Evolutionary conservation across 2,113 vertebrate species (phyloP).

Genomic region (Penelope pileata): DNA sequence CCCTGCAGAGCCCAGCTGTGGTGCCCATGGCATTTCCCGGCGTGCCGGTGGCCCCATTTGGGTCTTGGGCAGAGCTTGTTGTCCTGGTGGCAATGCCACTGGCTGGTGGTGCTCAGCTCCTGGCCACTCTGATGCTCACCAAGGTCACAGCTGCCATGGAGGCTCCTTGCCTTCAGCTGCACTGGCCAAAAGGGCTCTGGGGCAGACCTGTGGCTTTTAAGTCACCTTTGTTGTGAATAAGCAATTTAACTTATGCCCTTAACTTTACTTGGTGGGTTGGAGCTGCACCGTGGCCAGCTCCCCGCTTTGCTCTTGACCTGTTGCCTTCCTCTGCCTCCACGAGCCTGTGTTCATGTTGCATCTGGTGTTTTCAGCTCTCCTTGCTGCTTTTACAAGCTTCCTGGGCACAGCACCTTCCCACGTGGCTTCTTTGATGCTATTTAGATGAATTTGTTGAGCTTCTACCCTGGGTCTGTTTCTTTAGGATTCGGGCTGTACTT

Average conservation of each 20-base stretch:
- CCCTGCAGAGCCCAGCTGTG: neutral
- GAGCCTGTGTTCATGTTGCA: neutral
- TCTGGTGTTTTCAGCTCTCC: neutral
- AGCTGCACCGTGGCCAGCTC: neutral
- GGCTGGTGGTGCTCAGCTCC: neutral
- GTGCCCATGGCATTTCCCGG: neutral
- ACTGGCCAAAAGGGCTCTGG: neutral
- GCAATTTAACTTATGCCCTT: neutral
- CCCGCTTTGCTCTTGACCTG: neutral
- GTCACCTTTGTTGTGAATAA: neutral
- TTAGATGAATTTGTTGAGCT: neutral
- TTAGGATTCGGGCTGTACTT: constrained; percentile 16
- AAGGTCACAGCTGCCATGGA: neutral
- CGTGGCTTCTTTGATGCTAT: neutral
- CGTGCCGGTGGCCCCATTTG: rapidly evolving
- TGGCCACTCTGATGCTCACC: rapidly evolving
- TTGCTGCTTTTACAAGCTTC: neutral
- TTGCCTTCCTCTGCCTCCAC: neutral
- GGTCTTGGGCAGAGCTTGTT: neutral
- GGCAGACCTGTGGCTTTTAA: neutral
- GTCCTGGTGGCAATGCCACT: constrained; percentile 30
- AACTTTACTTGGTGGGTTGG: neutral
- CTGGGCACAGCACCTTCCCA: neutral
- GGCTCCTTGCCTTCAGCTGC: neutral
- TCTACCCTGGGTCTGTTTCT: neutral